These are phyloP conservation scores for Onychomys torridus DNA, from an alignment of 2,797 vertebrate species.

Conservation along the genomic window DNA sequence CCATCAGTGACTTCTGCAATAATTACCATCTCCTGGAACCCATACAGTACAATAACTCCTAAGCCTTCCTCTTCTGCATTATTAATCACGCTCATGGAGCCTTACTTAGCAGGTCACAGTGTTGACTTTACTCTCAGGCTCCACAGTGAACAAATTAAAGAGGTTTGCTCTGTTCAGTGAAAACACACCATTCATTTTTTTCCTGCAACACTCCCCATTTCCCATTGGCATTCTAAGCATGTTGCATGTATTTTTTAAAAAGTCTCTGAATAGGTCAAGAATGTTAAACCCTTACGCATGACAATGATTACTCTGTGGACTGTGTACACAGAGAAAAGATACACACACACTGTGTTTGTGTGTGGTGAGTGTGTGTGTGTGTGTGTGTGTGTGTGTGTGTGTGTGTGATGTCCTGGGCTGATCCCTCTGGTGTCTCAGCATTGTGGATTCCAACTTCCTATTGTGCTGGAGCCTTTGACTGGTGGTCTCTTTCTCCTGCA, in stretches of 20 bases:
- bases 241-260: slow-evolving; percentile 56
- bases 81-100: not conserved
- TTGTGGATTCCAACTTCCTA: slow-evolving; percentile 41
- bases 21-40: slow-evolving; percentile 54
- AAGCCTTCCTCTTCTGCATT: slow-evolving; percentile 47
- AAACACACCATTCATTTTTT: slow-evolving; percentile 55
- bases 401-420: not conserved
- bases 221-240: slow-evolving; percentile 65
- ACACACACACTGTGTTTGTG: not conserved
- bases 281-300: slow-evolving; percentile 69
- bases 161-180: not conserved
- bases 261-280: slow-evolving; percentile 68
- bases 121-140: slow-evolving; percentile 37
- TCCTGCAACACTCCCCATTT: slow-evolving; percentile 41
- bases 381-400: not conserved
- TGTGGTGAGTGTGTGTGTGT: not conserved
- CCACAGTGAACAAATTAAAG: slow-evolving; percentile 62
- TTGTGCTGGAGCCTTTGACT: slow-evolving; percentile 72
- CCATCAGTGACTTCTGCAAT: slow-evolving; percentile 38
- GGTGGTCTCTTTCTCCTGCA: slow-evolving; percentile 73
- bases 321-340: slow-evolving; percentile 64
- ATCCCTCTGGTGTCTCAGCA: slow-evolving; percentile 1
- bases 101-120: slow-evolving; percentile 40
- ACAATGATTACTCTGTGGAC: slow-evolving; percentile 65
- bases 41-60: not conserved